These are phyloP conservation scores for Ochotona princeps DNA, from an alignment of 2,113 vertebrate genomes.

Conservation along the genomic window DNA sequence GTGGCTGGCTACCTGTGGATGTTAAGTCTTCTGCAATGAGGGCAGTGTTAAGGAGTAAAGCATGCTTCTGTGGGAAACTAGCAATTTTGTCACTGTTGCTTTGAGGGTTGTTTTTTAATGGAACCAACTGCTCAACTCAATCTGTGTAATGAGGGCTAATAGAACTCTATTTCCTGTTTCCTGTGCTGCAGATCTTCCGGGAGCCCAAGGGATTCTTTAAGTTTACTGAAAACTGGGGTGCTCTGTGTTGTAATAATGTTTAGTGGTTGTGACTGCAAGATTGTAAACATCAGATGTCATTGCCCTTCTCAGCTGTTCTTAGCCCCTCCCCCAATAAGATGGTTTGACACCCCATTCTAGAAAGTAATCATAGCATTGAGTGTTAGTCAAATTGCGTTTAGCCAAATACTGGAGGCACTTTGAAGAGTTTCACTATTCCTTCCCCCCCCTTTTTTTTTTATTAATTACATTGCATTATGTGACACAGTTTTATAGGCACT, in stretches of 20 bases:
- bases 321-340: neutral
- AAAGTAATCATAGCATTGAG: slow-evolving; percentile 46
- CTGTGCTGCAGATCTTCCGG: neutral
- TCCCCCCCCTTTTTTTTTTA: no score
- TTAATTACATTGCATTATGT: no score
- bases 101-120: slow-evolving; percentile 49
- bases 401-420: slow-evolving; percentile 40
- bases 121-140: slow-evolving; percentile 11
- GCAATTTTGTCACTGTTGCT: slow-evolving; percentile 38
- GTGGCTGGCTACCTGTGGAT: neutral
- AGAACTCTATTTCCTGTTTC: slow-evolving; percentile 45
- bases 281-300: neutral
- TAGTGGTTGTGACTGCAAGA: neutral
- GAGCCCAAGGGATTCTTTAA: slow-evolving; percentile 8
- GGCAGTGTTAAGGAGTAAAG: neutral
- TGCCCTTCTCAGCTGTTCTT: neutral
- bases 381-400: slow-evolving; percentile 25
- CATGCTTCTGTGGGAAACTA: neutral
- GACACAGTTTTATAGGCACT: no score
- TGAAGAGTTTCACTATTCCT: slow-evolving; percentile 48
- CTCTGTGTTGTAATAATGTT: slow-evolving; percentile 26
- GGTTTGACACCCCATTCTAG: neutral
- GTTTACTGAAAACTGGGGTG: slow-evolving; percentile 43
- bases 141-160: slow-evolving; percentile 30
- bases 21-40: neutral